These are phyloP conservation scores for Chymomyza procnemis DNA, from an alignment of 2,888 invertebrate genomes.

Conservation along the genomic window DNA sequence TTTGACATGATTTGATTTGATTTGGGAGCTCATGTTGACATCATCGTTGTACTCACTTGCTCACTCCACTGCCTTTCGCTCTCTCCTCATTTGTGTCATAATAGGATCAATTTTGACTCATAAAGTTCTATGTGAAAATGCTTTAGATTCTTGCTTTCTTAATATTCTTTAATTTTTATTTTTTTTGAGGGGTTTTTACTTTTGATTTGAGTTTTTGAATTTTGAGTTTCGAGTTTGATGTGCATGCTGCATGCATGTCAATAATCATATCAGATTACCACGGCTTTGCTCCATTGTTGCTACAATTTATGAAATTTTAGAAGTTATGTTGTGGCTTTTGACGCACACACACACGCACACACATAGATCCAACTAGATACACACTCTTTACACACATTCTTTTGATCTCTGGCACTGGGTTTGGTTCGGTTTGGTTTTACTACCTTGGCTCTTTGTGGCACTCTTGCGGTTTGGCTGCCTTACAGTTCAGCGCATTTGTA, in stretches of 20 bases:
- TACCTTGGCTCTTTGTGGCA: not conserved
- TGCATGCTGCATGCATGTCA: conserved; percentile 60
- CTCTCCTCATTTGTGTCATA: conserved; percentile 41
- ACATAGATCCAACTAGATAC: not conserved
- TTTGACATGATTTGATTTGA: conserved; percentile 66
- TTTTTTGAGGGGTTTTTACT: conserved; percentile 48
- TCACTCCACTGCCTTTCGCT: too few relatives aligned
- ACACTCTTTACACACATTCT: conserved; percentile 39
- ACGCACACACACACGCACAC: conserved; percentile 40
- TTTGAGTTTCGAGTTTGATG: conserved; percentile 29
- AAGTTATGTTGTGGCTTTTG: conserved; percentile 69
- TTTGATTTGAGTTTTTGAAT: conserved; percentile 51
- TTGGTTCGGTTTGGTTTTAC: conserved; percentile 42
- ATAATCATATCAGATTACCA: conserved; percentile 70
- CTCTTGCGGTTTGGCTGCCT: conserved; percentile 11
- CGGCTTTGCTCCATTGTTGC: conserved; percentile 69
- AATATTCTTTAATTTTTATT: conserved; percentile 36
- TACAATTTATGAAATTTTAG: conserved; percentile 72
- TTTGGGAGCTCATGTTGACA: conserved; percentile 52
- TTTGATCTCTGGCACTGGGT: conserved; percentile 35
- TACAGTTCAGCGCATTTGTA: conserved; percentile 25
- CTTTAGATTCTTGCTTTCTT: conserved; percentile 16
- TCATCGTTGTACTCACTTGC: conserved; percentile 48
- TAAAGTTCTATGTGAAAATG: conserved; percentile 3
- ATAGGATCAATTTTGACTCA: conserved; percentile 58